Base-by-base conservation (phyloP, 2,797 vertebrate species). In the Poliocrania exsul region DNA sequence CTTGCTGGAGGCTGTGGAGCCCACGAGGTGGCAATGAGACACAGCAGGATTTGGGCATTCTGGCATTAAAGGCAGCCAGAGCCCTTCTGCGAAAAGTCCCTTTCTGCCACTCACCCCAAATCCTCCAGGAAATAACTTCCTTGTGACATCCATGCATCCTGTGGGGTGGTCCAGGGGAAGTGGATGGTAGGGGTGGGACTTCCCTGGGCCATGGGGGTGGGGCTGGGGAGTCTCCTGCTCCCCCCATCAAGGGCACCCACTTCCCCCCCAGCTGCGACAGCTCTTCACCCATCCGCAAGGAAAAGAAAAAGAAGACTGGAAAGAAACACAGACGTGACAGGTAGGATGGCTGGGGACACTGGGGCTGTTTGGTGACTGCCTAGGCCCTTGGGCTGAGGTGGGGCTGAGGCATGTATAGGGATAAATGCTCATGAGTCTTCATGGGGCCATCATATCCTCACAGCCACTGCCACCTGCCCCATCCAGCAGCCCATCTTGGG, bases 271-370 rank as follows among this genome's bases (percentile, higher is more conserved):
- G 99, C 88, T 99, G 99, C 17, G 99, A 98, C 97, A 99, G 99
- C 96, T 98, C 98, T 38, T 99, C 99, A 47, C 98, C 99, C 40
- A 97, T 98, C 88, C 99, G 98, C 96, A 99, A 99, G 96, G 99
- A 99, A 95, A 99, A 99, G 97, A 99, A 99, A 96, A 99, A 99
- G 96, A 99, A 99, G 97, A 98, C 98, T 72, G 98, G 98, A 94
- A 99, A 99, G 98, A 99, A 99, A 97, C 99, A 99, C 97, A 99
- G 99, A 93, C 98, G 99, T 93, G 99, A 99, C 98, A 99, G 99
- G 99, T 99, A 98, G 95, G 94, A 47, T 17, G 56, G 11, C 0
- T 78, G 57, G 64, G 37, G 23, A n/a, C 7, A 4, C 4, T 2
- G 12, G 25, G 38, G 26, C 11, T 58, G 23, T 3, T 3, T 47